Evolutionary conservation across 2,888 invertebrate species (phyloP).

Genomic region (Nemapogon koenigi): DNA sequence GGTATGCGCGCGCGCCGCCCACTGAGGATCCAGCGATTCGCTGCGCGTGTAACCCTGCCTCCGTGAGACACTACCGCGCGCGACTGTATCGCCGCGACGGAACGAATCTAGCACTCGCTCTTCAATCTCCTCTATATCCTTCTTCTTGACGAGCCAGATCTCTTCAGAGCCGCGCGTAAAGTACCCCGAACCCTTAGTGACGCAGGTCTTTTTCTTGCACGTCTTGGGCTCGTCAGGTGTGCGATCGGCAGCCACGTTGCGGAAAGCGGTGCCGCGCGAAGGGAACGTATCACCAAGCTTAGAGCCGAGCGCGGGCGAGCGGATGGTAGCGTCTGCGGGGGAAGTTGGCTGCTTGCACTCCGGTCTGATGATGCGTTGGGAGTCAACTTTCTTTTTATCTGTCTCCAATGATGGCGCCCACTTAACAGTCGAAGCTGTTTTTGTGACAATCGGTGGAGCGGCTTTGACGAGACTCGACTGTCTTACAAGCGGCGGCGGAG

Average conservation of each 20-base stretch:
- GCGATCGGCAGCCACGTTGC: constrained; percentile 47
- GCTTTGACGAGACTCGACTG: constrained; percentile 28
- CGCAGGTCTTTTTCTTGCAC: constrained; percentile 22
- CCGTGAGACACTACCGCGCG: constrained; percentile 37
- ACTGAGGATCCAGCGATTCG: constrained; percentile 48
- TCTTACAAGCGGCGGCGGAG: constrained; percentile 23
- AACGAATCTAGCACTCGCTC: constrained; percentile 53
- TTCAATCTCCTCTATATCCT: constrained; percentile 56
- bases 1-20: constrained; percentile 44
- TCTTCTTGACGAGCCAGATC: constrained; percentile 60
- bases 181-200: constrained; percentile 53
- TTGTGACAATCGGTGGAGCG: constrained; percentile 20
- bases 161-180: constrained; percentile 55
- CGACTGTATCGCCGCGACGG: constrained; percentile 28
- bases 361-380: constrained; percentile 50
- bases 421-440: not conserved
- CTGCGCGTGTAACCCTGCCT: constrained; percentile 42
- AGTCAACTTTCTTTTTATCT: constrained; percentile 36
- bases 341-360: constrained; percentile 51
- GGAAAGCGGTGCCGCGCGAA: constrained; percentile 53
- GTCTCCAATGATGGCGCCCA: not conserved
- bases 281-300: constrained; percentile 51
- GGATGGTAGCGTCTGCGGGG: constrained; percentile 45
- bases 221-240: constrained; percentile 22
- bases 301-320: constrained; percentile 49